Conservation (phyloP, 2,888 invertebrate genomes). For the Bellardia bayeri region DNA sequence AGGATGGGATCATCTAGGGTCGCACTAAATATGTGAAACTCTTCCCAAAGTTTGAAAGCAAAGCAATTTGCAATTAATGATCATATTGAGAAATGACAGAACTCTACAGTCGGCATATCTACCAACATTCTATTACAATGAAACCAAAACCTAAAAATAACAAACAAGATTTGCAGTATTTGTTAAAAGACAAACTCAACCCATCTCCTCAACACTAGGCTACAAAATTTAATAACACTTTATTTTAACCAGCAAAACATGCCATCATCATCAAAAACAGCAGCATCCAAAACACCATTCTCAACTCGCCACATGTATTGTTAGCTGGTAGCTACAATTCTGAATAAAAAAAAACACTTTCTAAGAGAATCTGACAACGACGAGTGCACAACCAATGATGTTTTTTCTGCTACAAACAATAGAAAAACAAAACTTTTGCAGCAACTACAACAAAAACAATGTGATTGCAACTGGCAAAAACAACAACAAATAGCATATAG, state of each 20-base stretch:
- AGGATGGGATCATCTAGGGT: too few relatives aligned
- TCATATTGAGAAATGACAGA: too few relatives aligned
- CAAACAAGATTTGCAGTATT: background rate
- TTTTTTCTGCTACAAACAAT: conserved; percentile 19
- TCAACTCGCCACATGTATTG: background rate
- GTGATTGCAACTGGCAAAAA: background rate
- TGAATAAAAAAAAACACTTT: conserved; percentile 10
- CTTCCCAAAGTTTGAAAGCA: too few relatives aligned
- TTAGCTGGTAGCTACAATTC: background rate
- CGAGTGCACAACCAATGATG: background rate
- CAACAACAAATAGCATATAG: background rate
- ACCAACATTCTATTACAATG: too few relatives aligned
- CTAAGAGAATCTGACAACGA: conserved; percentile 27
- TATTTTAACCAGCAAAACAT: background rate
- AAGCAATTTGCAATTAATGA: too few relatives aligned
- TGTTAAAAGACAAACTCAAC: conserved; percentile 2
- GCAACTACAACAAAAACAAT: background rate
- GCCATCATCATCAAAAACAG: background rate
- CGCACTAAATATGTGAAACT: too few relatives aligned
- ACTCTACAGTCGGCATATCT: too few relatives aligned
- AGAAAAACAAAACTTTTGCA: conserved; percentile 1
- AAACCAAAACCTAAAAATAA: too few relatives aligned
- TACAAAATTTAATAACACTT: background rate
- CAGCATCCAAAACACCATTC: background rate
- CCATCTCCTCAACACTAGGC: background rate